These are phyloP conservation scores for Nomada goodeniana DNA, from an alignment of 2,888 invertebrate species.

Conservation along the genomic window DNA sequence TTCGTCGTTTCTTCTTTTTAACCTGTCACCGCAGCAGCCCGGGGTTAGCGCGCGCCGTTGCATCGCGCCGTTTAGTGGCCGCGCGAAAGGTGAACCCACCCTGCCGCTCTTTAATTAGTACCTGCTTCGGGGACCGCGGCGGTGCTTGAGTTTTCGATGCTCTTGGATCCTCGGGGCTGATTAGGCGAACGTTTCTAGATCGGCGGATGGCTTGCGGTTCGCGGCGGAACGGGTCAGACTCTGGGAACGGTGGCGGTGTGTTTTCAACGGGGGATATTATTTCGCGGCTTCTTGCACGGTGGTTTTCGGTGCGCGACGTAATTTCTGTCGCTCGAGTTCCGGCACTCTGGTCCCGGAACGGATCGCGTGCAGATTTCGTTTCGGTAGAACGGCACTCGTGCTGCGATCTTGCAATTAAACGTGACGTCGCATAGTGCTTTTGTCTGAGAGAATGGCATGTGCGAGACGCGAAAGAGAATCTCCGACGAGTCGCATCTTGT, in stretches of 20 bases:
- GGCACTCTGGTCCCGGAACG: no score
- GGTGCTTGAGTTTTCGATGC: not conserved
- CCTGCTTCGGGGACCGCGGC: not conserved
- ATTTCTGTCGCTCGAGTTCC: no score
- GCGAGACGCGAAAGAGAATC: not conserved
- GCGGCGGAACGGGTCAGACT: not conserved
- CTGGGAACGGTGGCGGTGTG: no score
- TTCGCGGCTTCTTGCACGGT: no score
- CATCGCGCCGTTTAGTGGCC: constrained; percentile 1
- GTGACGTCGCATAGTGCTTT: no score
- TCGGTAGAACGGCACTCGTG: no score
- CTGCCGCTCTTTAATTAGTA: constrained; percentile 11
- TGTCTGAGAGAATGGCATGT: no score
- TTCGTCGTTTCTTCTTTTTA: constrained; percentile 1
- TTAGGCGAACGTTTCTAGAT: not conserved
- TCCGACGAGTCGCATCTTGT: not conserved
- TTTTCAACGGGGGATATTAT: no score
- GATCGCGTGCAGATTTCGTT: no score
- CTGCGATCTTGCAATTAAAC: no score
- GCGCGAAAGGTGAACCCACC: not conserved
- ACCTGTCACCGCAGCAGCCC: not conserved
- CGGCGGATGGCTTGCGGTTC: not conserved
- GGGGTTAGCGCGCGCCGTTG: not conserved
- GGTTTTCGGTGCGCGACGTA: no score
- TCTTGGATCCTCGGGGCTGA: not conserved